Percentiles rank a stretch among this genome's conserved stretches.
Conservation (phyloP, 1,140 invertebrate genomes). For the Dendroctonus valens region DNA sequence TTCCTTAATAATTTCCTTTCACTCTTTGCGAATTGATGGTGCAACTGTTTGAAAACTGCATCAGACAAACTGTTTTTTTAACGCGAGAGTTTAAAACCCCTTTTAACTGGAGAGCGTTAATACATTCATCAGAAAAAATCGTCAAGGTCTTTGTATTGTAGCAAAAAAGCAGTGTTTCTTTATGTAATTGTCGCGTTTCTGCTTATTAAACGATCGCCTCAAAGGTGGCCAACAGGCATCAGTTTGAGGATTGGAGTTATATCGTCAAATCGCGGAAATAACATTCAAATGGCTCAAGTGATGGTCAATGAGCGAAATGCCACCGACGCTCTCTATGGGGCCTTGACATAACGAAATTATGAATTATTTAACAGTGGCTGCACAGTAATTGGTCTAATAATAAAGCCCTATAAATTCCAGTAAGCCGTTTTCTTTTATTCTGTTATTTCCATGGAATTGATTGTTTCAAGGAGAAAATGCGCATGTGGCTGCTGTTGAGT, state of each 20-base stretch:
- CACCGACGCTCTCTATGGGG: slow-evolving; percentile 6
- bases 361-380: slow-evolving; percentile 15
- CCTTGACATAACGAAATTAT: slow-evolving; percentile 23
- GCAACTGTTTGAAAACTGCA: slow-evolving; percentile 4
- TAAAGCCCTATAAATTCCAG: slow-evolving; percentile 18
- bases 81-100: no score
- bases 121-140: background rate
- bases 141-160: background rate
- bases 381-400: slow-evolving; percentile 17
- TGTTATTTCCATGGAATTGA: slow-evolving; percentile 12
- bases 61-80: background rate
- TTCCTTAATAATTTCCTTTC: no score
- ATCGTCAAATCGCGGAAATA: no score
- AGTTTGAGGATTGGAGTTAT: no score
- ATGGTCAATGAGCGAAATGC: slow-evolving; percentile 6
- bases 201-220: background rate
- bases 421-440: slow-evolving; percentile 8
- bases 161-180: background rate
- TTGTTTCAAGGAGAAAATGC: slow-evolving; percentile 16
- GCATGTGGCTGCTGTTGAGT: background rate
- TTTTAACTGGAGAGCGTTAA: no score
- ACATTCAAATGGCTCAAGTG: background rate
- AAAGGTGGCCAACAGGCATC: background rate
- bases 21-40: background rate
- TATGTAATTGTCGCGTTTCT: background rate